Evolutionary conservation across 1,140 invertebrate species (phyloP), one percentile per base, ranked within the genome.

Genomic region (Drosophila arizonae): DNA sequence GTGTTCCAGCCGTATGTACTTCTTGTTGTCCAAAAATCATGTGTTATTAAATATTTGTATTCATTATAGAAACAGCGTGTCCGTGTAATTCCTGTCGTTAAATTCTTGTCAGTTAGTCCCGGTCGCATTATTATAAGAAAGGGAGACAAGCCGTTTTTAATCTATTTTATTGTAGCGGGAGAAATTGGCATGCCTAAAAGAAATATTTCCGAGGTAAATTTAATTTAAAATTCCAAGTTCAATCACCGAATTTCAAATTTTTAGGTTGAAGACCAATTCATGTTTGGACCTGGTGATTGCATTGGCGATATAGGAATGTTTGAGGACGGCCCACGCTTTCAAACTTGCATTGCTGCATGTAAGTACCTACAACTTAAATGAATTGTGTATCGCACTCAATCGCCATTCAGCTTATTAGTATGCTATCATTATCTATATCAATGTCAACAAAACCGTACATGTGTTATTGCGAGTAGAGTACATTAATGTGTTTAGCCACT

Each of bases 281-380:
- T 73, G 26, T 76, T 72, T 9, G 80, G 80, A 41, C 72, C 81
- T 8, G 80, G 80, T n/a, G 81, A 84, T 21, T 54, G 70, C 30
- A 73, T 84, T 39, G 81, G 80, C 3, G 61, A 76, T 30, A 61
- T 70, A 30, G 81, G 48, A 17, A 33, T 79, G 6, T 17, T 67
- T n/a, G 76, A 84, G 26, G 54, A 60, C 0, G 15, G 41, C 39
- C 1, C 0, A 1, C 69, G 81, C 48, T 36, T 6, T 17, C 45
- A 70, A 24, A 66, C 68, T 9, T 84, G 60, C 2, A 48, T 13
- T 52, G 28, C 81, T 63, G 28, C 48, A 66, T 54, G 81, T 84
- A 62, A 52, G 80, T 39, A 43, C 13, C 15, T n/a, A 9, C 0
- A 1, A 45, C 6, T 13, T 41, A 13, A 17, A 15, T 17, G 1